Evolutionary conservation across 2,888 invertebrate species (phyloP).

Genomic region (Netelia fuscicornis): DNA sequence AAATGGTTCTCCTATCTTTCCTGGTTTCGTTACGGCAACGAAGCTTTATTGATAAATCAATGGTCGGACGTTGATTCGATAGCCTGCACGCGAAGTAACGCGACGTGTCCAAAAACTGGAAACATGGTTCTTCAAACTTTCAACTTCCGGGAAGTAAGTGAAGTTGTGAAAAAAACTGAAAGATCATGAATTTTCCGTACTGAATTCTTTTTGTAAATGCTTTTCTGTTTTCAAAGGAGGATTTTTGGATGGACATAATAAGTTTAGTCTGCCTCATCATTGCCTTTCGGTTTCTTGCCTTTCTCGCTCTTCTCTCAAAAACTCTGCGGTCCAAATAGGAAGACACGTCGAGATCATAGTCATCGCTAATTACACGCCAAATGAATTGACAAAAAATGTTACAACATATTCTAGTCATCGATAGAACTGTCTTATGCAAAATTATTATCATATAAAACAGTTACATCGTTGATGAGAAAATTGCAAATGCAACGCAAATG

Average conservation of each 20-base stretch:
- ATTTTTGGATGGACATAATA: slow-evolving; percentile 90
- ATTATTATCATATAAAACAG: not conserved
- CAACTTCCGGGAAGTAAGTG: slow-evolving; percentile 90
- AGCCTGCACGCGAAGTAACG: slow-evolving; percentile 90
- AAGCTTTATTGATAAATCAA: slow-evolving; percentile 95
- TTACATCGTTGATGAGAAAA: not conserved
- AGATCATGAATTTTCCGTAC: not conserved
- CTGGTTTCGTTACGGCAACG: slow-evolving; percentile 97
- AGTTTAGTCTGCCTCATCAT: slow-evolving; percentile 90
- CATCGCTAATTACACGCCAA: not conserved
- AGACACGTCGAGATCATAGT: not conserved
- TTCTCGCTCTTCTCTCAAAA: slow-evolving; percentile 90
- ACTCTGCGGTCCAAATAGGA: slow-evolving; percentile 88
- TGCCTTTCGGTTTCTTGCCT: slow-evolving; percentile 91
- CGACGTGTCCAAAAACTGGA: slow-evolving; percentile 92
- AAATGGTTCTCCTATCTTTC: slow-evolving; percentile 95
- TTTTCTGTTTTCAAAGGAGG: slow-evolving; percentile 85
- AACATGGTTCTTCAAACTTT: slow-evolving; percentile 91
- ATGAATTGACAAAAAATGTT: not conserved
- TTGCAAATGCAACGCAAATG: not conserved
- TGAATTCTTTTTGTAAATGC: not conserved
- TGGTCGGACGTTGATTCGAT: slow-evolving; percentile 93
- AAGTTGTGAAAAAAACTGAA: slow-evolving; percentile 2
- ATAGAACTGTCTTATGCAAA: not conserved
- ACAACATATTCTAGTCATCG: not conserved